These are phyloP conservation scores for Geococcyx californianus DNA, from an alignment of 2,113 vertebrate species.

Conservation along the genomic window DNA sequence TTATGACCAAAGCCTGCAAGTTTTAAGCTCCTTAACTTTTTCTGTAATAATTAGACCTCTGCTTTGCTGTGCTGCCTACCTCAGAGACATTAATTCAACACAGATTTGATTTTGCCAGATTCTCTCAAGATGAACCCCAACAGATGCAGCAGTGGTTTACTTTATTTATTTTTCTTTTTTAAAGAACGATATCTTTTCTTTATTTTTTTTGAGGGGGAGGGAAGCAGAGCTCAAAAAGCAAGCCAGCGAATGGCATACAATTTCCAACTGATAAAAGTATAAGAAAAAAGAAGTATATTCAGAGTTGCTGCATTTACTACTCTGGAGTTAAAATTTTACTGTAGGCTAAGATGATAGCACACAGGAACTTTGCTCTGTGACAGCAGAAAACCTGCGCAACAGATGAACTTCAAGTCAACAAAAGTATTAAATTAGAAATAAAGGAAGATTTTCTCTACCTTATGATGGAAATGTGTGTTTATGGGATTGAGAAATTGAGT, in stretches of 20 bases:
- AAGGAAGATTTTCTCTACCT: neutral
- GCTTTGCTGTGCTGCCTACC: neutral
- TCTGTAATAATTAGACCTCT: neutral
- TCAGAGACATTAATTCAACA: neutral
- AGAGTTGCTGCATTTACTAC: neutral
- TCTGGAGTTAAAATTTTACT: neutral
- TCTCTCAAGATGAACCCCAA: neutral
- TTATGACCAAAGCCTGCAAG: neutral
- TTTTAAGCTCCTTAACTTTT: neutral
- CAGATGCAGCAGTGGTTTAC: neutral
- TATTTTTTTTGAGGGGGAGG: neutral
- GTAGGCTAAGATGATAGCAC: neutral
- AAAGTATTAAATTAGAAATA: neutral
- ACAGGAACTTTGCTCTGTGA: neutral
- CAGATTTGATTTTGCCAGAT: neutral
- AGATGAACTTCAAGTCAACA: neutral
- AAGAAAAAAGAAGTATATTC: neutral
- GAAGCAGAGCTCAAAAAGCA: neutral
- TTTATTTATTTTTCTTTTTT: neutral
- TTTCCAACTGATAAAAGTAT: neutral
- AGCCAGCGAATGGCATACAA: neutral
- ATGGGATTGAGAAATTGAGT: neutral
- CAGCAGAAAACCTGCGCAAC: neutral
- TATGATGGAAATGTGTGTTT: accelerated
- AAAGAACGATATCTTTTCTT: neutral